phyloP scores from a whole-genome alignment of 2,888 invertebrate species.

The Leucophenga maculata region DNA sequence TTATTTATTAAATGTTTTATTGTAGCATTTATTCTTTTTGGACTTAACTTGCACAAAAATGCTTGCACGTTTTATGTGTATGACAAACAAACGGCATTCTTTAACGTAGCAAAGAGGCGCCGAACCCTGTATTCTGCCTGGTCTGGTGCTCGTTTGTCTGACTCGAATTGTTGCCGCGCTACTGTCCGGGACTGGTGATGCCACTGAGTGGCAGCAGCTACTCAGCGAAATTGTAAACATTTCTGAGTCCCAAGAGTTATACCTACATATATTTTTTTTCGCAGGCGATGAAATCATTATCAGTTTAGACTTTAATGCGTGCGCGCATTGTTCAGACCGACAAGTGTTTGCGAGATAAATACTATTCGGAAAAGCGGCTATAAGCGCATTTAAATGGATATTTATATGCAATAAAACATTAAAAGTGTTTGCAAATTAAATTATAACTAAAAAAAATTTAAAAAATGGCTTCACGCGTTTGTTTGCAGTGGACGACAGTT shows the following conservation, averaged over 20 bases:
- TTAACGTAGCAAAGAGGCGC: no score
- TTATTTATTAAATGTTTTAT: no score
- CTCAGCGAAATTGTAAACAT: conserved; percentile 61
- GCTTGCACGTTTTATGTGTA: no score
- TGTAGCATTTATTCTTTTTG: no score
- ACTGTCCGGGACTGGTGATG: conserved; percentile 17
- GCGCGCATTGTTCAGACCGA: conserved; percentile 35
- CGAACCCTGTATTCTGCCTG: conserved; percentile 20
- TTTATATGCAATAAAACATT: neutral
- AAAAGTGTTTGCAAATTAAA: no score
- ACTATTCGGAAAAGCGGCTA: conserved; percentile 10
- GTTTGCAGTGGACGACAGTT: conserved; percentile 63
- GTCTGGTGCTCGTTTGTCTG: conserved; percentile 43
- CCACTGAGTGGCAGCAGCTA: conserved; percentile 43
- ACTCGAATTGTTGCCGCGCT: conserved; percentile 31
- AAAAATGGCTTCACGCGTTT: conserved; percentile 60
- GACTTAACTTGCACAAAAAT: no score
- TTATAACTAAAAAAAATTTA: no score
- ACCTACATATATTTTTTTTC: conserved; percentile 38
- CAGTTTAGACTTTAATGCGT: conserved; percentile 50
- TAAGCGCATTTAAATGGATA: neutral
- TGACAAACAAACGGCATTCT: no score
- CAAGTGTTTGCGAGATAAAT: conserved; percentile 26
- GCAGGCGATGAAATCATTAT: conserved; percentile 48
- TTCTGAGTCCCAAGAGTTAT: conserved; percentile 44